Base-by-base conservation (phyloP, 2,113 vertebrate genomes). In the Deroptyus accipitrinus region DNA sequence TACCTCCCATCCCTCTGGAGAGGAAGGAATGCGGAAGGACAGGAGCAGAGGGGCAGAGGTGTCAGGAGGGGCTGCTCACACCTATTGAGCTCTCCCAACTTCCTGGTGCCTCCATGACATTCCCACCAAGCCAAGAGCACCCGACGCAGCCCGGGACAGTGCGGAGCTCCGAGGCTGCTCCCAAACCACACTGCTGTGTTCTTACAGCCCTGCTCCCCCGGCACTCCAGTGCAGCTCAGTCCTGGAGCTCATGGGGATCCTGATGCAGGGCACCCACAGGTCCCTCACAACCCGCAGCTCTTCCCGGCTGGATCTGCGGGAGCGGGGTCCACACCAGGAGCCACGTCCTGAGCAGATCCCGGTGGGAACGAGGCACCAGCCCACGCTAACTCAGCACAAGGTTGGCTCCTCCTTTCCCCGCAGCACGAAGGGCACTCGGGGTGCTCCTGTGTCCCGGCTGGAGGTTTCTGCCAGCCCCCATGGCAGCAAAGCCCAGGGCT, bases 11-110 rank as follows among this genome's bases (percentile, higher is more conserved):
- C 23, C 51, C 23, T 17, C 13, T 1, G 8, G 51, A 46, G 72
- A 16, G 2, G 7, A 41, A 84, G 66, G 81, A 95, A 87, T 35
- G 64, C 1, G 5, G 86, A 82, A 85, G 42, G 57, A 46, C 83
- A 80, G 54, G 77, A 52, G 22, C 27, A 5, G 27, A 2, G 2
- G 3, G 30, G 23, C 6, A 9, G 5, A 3, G 18, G 3, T 0
- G 3, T 27, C 61, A 44, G 35, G 59, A 87, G 28, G 57, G 9
- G 63, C 63, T 57, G 68, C 39, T 19, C 6, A 0, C 20, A 19
- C n/a, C 49, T 63, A 0, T 20, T 80, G 88, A 20, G 59, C 33
- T 67, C 83, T 83, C 48, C 41, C 68, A 28, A 17, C 44, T 82
- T 89, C 91, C 96, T 69, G 79, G 70, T 80, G 59, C 62, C 83